Conservation (phyloP, 1,140 invertebrate genomes). For the Polypedilum pembai region DNA sequence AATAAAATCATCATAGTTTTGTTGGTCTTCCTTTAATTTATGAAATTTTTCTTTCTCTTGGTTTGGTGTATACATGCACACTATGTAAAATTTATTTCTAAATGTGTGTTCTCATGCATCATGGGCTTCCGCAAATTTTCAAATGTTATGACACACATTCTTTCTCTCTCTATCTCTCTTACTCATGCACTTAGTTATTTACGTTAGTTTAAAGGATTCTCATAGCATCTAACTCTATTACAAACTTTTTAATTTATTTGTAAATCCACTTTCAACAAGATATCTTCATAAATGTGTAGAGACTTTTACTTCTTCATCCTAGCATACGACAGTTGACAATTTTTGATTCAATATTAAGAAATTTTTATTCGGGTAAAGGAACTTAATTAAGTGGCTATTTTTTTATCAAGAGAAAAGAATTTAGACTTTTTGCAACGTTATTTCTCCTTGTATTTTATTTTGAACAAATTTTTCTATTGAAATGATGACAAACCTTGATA, state of each 20-base stretch:
- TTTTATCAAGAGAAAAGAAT: too few relatives aligned
- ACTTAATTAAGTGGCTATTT: too few relatives aligned
- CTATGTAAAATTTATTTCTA: neutral
- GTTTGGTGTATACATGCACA: too few relatives aligned
- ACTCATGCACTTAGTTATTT: neutral
- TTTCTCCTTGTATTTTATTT: too few relatives aligned
- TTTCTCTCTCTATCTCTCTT: neutral
- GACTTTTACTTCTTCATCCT: too few relatives aligned
- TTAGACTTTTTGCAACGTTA: too few relatives aligned
- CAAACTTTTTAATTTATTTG: constrained; percentile 20
- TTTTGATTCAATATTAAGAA: too few relatives aligned
- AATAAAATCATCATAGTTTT: constrained; percentile 14
- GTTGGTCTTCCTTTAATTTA: neutral
- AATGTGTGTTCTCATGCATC: neutral
- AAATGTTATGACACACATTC: neutral
- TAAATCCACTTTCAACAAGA: neutral
- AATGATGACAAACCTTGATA: too few relatives aligned
- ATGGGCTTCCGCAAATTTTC: constrained; percentile 10
- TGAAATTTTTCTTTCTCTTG: neutral
- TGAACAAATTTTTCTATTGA: too few relatives aligned
- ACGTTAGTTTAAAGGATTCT: constrained; percentile 2
- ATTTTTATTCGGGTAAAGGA: too few relatives aligned
- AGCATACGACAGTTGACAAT: too few relatives aligned
- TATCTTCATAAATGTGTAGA: too few relatives aligned
- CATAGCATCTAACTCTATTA: neutral